Base-by-base conservation (phyloP, 1,140 invertebrate species). In the Drosophila busckii region DNA sequence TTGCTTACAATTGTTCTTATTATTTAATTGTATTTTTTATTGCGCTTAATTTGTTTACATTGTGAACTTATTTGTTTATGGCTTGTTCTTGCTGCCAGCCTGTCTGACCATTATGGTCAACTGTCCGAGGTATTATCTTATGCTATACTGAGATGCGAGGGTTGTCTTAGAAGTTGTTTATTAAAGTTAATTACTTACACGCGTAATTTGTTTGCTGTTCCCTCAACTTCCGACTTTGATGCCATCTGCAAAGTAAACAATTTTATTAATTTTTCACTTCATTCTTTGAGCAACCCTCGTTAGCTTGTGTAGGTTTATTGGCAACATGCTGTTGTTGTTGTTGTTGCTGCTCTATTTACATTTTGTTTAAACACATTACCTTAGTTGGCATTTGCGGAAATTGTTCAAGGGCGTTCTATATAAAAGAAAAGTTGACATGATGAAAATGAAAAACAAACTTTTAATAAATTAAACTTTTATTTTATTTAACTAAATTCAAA, bases 401-500 rank as follows among this genome's bases (percentile, higher is more conserved):
- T 46, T 12, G 68, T 50, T 32, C 58, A 71, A 78, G 62, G 73
- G 73, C 73, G 68, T 80, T 60, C 28, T 54, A 26, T 44, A 10
- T 55, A 59, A 25, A 35, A 46, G 20, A 31, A 8, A 28, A 17
- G 73, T 78, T 71, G 73, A 78, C 68, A 73, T 59, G 66, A 34
- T 62, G 22, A 22, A 48, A 19, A 25, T 19, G 20, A 12, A 16
- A 23, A 54, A 25, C 12, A 54, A 49, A 49, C 45, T 73, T 71
- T 80, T 69, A 82, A 80, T 80, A 80, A 80, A 75, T 80, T 75
- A 75, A 73, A 73, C 48, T 70, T 69, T 73, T 46, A 38, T 73
- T 80, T 69, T 70, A 82, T 75, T 82, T 60, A 80, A 80, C 75
- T 69, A 82, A 62, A 56, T n/a, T n/a, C n/a, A n/a, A 66, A 73